Percentiles rank a stretch among this genome's conserved stretches.
Evolutionary conservation across 2,797 vertebrate genomes (phyloP).

Genomic region (Lacerta bilineata): DNA sequence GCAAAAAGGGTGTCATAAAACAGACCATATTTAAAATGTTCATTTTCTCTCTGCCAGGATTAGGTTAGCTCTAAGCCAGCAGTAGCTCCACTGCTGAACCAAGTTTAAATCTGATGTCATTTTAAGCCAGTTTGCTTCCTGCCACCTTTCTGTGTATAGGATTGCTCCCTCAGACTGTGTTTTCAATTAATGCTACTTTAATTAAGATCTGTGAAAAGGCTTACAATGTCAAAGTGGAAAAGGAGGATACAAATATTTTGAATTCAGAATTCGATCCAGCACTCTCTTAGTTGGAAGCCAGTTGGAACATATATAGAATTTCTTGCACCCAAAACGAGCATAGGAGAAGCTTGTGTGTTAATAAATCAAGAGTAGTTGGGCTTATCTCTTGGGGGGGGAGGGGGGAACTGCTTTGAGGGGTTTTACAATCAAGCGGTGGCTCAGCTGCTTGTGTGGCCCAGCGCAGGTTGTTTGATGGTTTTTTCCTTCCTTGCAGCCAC

Average conservation of each 20-base stretch:
- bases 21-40: too few species aligned
- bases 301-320: not conserved
- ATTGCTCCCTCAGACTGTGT: not conserved
- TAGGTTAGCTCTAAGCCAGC: too few species aligned
- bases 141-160: too few species aligned
- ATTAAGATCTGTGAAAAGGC: not conserved
- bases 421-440: not conserved
- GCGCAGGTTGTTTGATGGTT: too few species aligned
- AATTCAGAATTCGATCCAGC: not conserved
- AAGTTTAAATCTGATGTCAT: too few species aligned
- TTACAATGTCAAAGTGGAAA: not conserved
- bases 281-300: not conserved
- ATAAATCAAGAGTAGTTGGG: not conserved
- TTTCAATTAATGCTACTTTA: not conserved
- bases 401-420: too few species aligned
- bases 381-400: too few species aligned
- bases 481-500: not conserved
- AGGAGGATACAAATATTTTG: not conserved
- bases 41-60: too few species aligned
- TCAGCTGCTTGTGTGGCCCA: not conserved
- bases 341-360: not conserved
- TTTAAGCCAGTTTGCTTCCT: too few species aligned
- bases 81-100: too few species aligned
- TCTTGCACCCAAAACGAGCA: not conserved
- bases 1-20: too few species aligned